phyloP scores from a whole-genome alignment of 2,888 invertebrate species.

The Apamea monoglypha region DNA sequence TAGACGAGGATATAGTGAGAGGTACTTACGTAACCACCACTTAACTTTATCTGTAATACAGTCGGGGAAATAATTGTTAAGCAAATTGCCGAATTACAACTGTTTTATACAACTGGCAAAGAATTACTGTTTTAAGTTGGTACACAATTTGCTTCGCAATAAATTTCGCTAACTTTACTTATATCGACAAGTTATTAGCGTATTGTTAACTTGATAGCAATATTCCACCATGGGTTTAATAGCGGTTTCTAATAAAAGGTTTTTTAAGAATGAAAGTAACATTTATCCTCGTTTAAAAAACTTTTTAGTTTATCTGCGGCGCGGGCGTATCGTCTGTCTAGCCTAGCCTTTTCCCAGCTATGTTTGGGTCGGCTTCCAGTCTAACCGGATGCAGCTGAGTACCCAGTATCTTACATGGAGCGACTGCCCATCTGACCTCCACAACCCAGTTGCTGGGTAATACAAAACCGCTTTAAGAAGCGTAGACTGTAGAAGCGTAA shows the following conservation, averaged over 20 bases:
- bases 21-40: slow-evolving; percentile 74
- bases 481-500: too few relatives aligned
- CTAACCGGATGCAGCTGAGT: too few relatives aligned
- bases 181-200: neutral
- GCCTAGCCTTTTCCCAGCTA: too few relatives aligned
- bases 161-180: neutral
- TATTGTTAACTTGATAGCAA: neutral
- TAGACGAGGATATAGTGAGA: slow-evolving; percentile 83
- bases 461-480: too few relatives aligned
- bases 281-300: neutral
- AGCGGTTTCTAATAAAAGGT: neutral
- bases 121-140: neutral
- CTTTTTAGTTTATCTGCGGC: neutral
- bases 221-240: too few relatives aligned
- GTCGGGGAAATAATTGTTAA: too few relatives aligned
- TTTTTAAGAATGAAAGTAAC: neutral
- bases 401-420: too few relatives aligned
- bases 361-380: too few relatives aligned
- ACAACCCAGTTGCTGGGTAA: too few relatives aligned
- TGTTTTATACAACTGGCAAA: neutral
- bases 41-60: too few relatives aligned
- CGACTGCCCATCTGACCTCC: too few relatives aligned
- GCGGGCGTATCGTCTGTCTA: too few relatives aligned
- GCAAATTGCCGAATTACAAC: neutral
- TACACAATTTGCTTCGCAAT: neutral